Percentiles rank a stretch among this genome's conserved stretches.
phyloP scores from a whole-genome alignment of 2,888 invertebrate genomes.

The Eulithis prunata region DNA sequence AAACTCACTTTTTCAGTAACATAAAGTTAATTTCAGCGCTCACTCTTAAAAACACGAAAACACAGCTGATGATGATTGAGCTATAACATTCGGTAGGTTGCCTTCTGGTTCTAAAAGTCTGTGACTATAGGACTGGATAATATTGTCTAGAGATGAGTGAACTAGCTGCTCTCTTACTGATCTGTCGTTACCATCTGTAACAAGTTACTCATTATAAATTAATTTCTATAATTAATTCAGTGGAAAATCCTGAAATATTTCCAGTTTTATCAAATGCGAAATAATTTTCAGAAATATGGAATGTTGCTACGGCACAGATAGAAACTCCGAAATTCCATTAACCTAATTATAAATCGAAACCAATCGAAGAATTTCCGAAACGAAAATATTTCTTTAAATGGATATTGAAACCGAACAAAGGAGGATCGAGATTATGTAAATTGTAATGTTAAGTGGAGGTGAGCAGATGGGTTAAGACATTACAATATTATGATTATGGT shows the following conservation, averaged over 20 bases:
- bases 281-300: conserved; percentile 18
- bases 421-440: conserved; percentile 4
- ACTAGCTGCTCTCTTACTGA: conserved; percentile 3
- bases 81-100: no score
- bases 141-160: not conserved
- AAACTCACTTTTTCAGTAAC: no score
- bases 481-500: not conserved
- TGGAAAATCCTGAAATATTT: conserved; percentile 21
- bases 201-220: conserved; percentile 28
- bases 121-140: no score
- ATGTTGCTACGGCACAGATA: conserved; percentile 3
- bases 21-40: not conserved
- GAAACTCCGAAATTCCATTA: conserved; percentile 11
- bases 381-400: conserved; percentile 10
- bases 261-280: conserved; percentile 21
- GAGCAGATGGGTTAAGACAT: not conserved
- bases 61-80: not conserved
- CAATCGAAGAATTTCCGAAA: conserved; percentile 6
- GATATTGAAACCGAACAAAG: conserved; percentile 4
- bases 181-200: conserved; percentile 12
- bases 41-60: not conserved
- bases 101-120: no score
- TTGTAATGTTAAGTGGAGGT: not conserved
- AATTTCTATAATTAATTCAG: conserved; percentile 28
- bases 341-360: conserved; percentile 10